Percentiles rank a stretch among this genome's conserved stretches.
Evolutionary conservation across 2,113 vertebrate genomes (phyloP).

Genomic region (Aptenodytes patagonicus): DNA sequence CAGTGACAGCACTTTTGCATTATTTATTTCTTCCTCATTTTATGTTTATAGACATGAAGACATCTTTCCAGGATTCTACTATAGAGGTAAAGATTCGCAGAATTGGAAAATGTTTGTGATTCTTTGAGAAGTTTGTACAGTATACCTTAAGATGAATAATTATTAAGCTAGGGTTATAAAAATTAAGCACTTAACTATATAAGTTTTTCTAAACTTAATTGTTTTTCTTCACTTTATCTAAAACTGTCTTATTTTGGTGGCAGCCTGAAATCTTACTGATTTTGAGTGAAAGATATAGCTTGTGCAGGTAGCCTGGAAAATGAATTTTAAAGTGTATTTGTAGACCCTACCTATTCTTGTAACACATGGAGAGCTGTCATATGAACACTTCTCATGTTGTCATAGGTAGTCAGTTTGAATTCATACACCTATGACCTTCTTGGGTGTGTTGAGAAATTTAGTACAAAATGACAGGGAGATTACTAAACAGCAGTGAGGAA

Average conservation of each 20-base stretch:
- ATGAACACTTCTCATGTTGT: not conserved
- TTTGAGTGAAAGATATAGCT: not conserved
- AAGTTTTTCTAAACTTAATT: not conserved
- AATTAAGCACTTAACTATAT: not conserved
- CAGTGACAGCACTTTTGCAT: not conserved
- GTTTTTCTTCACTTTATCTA: not conserved
- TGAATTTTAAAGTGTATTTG: not conserved
- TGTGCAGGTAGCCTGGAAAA: not conserved
- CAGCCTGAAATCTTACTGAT: not conserved
- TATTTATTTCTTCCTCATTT: slow-evolving; percentile 35
- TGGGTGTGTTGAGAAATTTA: not conserved
- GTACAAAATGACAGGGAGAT: not conserved
- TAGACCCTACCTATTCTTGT: not conserved
- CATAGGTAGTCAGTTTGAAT: not conserved
- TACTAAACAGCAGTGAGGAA: not conserved
- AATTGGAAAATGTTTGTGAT: not conserved
- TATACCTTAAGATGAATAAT: not conserved
- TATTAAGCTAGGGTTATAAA: not conserved
- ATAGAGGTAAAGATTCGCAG: slow-evolving; percentile 50
- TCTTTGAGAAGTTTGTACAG: not conserved
- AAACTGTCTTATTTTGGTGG: not conserved
- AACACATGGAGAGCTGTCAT: not conserved
- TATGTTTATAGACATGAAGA: slow-evolving; percentile 51
- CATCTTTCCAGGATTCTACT: slow-evolving; percentile 51
- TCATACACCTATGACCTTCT: not conserved